These are phyloP conservation scores for Lethocerus indicus DNA, from an alignment of 1,140 invertebrate genomes.

Conservation along the genomic window DNA sequence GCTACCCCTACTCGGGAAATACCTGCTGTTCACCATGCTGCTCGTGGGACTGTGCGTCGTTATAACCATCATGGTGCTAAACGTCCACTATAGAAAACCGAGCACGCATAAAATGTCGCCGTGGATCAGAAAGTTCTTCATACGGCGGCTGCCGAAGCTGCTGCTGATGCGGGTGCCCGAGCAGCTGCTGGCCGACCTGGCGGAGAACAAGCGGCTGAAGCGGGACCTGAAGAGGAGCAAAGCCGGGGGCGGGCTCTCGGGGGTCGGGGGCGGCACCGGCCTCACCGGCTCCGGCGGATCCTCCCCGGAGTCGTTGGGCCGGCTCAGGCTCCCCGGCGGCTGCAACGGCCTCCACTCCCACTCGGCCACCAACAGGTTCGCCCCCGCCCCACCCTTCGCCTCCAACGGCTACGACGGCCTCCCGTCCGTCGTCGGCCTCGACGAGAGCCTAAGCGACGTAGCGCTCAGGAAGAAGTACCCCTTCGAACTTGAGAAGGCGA, in stretches of 20 bases:
- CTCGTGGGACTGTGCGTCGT: constrained; percentile 91
- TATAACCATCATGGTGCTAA: constrained; percentile 93
- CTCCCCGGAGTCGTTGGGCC: constrained; percentile 51
- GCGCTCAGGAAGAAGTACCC: constrained; percentile 70
- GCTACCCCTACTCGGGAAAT: constrained; percentile 91
- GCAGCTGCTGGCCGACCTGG: constrained; percentile 56
- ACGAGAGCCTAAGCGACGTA: constrained; percentile 63
- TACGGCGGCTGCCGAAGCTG: constrained; percentile 63
- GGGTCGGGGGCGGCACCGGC: constrained; percentile 35
- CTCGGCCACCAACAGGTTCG: constrained; percentile 23
- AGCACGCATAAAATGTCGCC: constrained; percentile 93
- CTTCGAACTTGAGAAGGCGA: constrained; percentile 80
- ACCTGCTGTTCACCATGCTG: constrained; percentile 97
- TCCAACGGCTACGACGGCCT: constrained; percentile 39
- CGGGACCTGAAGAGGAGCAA: constrained; percentile 44
- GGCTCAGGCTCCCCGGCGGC: constrained; percentile 26
- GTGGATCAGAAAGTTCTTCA: constrained; percentile 79
- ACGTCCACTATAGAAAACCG: constrained; percentile 98
- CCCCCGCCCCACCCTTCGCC: background rate
- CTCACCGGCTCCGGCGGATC: constrained; percentile 39
- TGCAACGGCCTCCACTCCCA: constrained; percentile 57
- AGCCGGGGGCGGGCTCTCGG: constrained; percentile 34
- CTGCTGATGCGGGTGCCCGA: constrained; percentile 74
- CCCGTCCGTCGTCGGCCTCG: constrained; percentile 59
- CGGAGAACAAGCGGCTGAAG: constrained; percentile 53